Evolutionary conservation across 2,797 vertebrate genomes (phyloP), one percentile per base, ranked within the genome.

Genomic region (Helicolenus hilgendorfi): DNA sequence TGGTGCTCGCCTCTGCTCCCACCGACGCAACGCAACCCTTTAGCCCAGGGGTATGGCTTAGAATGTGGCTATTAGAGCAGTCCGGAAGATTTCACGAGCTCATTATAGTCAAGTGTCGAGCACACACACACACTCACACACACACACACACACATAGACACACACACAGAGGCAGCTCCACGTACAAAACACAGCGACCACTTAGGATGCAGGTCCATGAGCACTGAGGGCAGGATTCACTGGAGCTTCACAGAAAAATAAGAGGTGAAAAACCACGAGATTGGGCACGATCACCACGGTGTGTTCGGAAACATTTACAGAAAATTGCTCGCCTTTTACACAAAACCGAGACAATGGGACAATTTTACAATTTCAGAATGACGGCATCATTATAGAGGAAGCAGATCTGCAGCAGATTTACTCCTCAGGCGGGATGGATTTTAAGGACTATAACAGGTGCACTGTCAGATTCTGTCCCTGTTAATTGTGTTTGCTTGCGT

Each of bases 11-110:
- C 86, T 91, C 80, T 35, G 86, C 86, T 92, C 88, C 85, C 92
- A 91, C 83, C 60, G 59, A 91, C 83, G 67, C 87, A 67, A 20
- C 75, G 26, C 65, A 58, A 92, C 84, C 85, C 84, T 90, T 83
- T 91, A 79, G 94, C 95, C 87, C 85, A 65, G 88, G 89, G 95
- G 89, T 90, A 89, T 59, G 91, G 91, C 93, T 96, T 86, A 89
- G 88, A 91, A 91, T 88, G 90, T 92, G 87, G 90, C 96, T 93
- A 95, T 96, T 95, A 94, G 92, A 96, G 93, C 91, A 69, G 90
- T 79, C 72, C 85, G 64, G 82, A 92, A 94, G 93, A 96, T 95
- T 94, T 95, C 91, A 94, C 77, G 49, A 92, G 95, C 95, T 97
- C 93, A 94, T 97, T 97, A 96, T 86, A 92, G 84, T 85, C 70